Conservation (phyloP, 2,797 vertebrate species). For the Dipus sagitta region DNA sequence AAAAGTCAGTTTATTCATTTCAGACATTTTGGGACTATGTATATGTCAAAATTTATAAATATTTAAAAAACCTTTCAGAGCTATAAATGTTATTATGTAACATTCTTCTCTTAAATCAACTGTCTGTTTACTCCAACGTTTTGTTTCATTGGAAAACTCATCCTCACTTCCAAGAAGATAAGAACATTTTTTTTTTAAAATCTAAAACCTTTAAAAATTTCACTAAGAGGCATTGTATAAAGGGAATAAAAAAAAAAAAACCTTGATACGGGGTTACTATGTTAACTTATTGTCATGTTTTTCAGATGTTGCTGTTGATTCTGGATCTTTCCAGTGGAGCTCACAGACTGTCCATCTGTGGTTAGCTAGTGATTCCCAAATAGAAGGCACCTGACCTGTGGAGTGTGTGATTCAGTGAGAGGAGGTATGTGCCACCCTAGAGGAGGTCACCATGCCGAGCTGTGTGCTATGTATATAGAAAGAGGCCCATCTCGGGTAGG, state of each 20-base stretch:
- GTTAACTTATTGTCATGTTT: not conserved
- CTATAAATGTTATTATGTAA: constrained; percentile 35
- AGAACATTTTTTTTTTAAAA: not conserved
- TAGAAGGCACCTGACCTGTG: not conserved
- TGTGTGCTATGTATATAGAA: fast-evolving
- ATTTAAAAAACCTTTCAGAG: constrained; percentile 65
- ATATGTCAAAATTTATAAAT: constrained; percentile 68
- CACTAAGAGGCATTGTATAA: not conserved
- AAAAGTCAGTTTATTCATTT: constrained; percentile 67
- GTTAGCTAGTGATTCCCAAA: not conserved
- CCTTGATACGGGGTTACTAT: not conserved
- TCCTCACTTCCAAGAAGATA: constrained; percentile 30
- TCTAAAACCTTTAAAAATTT: not conserved
- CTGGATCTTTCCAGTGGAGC: not conserved
- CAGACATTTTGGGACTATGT: constrained; percentile 50
- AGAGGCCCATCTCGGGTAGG: too few relatives aligned
- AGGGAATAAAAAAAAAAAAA: not conserved
- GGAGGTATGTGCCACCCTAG: not conserved
- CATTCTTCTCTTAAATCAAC: constrained; percentile 62
- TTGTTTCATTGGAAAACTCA: constrained; percentile 47
- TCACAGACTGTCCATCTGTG: not conserved
- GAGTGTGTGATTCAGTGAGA: not conserved
- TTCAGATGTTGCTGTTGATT: not conserved
- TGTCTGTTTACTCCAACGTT: constrained; percentile 14
- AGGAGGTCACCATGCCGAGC: not conserved